Conservation (phyloP, 2,797 vertebrate genomes). For the Todus mexicanus region DNA sequence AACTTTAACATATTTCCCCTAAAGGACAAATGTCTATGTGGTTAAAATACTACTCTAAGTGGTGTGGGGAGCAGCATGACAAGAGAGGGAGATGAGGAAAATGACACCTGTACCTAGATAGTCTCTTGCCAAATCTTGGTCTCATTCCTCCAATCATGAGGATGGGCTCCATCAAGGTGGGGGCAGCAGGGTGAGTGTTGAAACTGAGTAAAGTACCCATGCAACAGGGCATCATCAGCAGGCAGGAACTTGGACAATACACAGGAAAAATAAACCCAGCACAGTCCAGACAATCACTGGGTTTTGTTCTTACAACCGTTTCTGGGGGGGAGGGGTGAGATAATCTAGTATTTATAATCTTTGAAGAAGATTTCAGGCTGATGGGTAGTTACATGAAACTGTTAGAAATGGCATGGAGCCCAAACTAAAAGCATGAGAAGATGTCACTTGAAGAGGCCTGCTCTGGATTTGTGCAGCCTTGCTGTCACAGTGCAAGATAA, state of each 20-base stretch:
- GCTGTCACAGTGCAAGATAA: constrained; percentile 1
- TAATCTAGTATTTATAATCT: constrained; percentile 47
- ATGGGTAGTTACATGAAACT: constrained; percentile 9
- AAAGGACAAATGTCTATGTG: background rate
- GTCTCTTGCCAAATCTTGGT: background rate
- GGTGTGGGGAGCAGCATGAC: background rate
- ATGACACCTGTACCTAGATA: background rate
- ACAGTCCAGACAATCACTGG: background rate
- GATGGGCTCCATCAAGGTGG: background rate
- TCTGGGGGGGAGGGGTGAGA: background rate
- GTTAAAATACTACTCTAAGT: background rate
- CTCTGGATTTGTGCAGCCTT: constrained; percentile 19
- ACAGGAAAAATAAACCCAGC: background rate
- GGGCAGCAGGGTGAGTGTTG: background rate
- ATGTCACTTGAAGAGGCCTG: background rate
- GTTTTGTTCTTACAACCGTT: background rate
- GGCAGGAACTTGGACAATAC: background rate
- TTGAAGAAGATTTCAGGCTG: constrained; percentile 54
- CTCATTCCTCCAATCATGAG: rapidly evolving
- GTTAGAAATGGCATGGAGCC: constrained; percentile 18
- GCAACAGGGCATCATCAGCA: rapidly evolving
- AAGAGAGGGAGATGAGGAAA: background rate
- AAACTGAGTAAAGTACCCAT: background rate
- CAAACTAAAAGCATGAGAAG: constrained; percentile 11
- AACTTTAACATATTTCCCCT: background rate